Conservation (phyloP, 2,113 vertebrate genomes). For the Pelecanoides urinatrix region DNA sequence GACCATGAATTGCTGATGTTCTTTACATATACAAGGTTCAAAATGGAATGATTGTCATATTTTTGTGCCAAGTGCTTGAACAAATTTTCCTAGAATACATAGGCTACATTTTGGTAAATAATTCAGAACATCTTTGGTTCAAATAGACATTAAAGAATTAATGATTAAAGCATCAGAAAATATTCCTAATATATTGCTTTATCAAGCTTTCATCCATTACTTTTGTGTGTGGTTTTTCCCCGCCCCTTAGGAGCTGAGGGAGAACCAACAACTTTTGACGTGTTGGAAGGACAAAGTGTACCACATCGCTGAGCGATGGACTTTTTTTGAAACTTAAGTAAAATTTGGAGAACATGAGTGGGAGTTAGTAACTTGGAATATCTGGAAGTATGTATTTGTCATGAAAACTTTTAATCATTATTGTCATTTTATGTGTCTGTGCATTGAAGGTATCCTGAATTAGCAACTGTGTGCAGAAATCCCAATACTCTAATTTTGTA, state of each 20-base stretch:
- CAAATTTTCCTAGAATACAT: background rate
- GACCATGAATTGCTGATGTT: background rate
- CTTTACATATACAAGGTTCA: background rate
- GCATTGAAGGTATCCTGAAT: conserved; percentile 84
- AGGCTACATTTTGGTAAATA: background rate
- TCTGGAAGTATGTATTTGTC: background rate
- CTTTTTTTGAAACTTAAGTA: background rate
- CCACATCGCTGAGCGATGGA: background rate
- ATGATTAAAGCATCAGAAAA: background rate
- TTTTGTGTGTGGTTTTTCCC: background rate
- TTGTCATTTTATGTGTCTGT: background rate
- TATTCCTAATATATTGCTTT: background rate
- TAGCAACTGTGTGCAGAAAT: conserved; percentile 86
- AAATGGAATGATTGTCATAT: background rate
- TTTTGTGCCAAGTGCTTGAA: background rate
- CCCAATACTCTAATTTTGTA: conserved; percentile 87
- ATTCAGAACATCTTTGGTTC: background rate
- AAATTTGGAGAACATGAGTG: background rate
- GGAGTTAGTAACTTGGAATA: background rate
- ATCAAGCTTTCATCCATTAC: background rate
- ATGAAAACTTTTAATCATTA: background rate
- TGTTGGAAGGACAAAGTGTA: background rate
- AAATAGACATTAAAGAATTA: background rate
- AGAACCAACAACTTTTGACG: background rate
- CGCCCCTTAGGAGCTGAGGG: background rate